Evolutionary conservation across 2,113 vertebrate genomes (phyloP).

Genomic region (Colossoma macropomum): DNA sequence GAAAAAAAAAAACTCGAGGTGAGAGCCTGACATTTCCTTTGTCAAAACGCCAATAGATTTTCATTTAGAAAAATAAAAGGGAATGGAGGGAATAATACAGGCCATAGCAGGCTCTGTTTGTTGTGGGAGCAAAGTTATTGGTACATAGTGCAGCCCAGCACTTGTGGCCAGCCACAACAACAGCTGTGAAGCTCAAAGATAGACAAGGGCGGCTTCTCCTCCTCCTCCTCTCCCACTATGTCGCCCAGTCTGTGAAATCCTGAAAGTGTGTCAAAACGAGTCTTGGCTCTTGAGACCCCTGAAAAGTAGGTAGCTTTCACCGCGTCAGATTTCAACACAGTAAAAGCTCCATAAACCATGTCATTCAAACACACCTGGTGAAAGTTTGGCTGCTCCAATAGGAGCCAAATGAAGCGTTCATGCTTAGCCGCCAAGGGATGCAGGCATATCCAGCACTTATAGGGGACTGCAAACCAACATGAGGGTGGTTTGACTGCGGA

Average conservation of each 20-base stretch:
- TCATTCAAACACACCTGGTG: slow-evolving; percentile 48
- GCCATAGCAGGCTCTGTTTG: slow-evolving; percentile 34
- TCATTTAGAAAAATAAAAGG: slow-evolving; percentile 43
- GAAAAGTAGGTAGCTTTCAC: background rate
- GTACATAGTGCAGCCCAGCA: slow-evolving; percentile 24
- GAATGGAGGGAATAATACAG: slow-evolving; percentile 30
- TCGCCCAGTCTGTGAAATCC: background rate
- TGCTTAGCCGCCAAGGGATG: slow-evolving; percentile 38
- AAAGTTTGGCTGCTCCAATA: slow-evolving; percentile 37
- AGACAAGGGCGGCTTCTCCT: background rate
- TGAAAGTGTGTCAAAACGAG: background rate
- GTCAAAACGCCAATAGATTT: slow-evolving; percentile 61
- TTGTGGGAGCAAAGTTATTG: slow-evolving; percentile 56
- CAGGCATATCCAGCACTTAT: slow-evolving; percentile 38
- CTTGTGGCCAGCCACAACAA: slow-evolving; percentile 52
- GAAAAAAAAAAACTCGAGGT: slow-evolving; percentile 43
- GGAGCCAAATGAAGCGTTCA: slow-evolving; percentile 37
- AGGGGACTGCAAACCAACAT: slow-evolving; percentile 34
- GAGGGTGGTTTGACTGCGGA: slow-evolving; percentile 41
- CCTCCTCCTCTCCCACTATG: background rate
- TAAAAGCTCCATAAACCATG: slow-evolving; percentile 34
- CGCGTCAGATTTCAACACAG: slow-evolving; percentile 20
- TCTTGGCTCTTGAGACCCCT: background rate
- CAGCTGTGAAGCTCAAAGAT: slow-evolving; percentile 58
- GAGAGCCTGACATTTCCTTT: slow-evolving; percentile 43